Conservation (phyloP, 2,113 vertebrate species). For the Opisthocomus hoazin region DNA sequence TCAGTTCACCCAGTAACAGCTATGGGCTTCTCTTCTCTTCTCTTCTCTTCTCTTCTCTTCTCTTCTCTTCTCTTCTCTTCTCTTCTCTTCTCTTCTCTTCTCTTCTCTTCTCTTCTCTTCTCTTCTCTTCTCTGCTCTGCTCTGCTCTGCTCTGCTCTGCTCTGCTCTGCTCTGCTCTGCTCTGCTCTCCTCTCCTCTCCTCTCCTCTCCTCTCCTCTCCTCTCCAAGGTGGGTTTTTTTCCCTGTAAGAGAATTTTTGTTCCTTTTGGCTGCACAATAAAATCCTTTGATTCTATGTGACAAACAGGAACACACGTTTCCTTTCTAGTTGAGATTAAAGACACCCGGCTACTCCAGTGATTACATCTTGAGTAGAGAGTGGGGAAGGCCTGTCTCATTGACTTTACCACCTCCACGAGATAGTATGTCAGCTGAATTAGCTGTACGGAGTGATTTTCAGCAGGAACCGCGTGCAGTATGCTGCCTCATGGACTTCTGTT, state of each 20-base stretch:
- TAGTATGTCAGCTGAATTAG: neutral
- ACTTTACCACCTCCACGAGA: neutral
- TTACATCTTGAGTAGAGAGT: neutral
- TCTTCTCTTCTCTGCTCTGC: neutral
- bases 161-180: no score
- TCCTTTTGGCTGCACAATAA: slow-evolving; percentile 16
- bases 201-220: neutral
- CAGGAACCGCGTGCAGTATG: neutral
- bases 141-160: neutral
- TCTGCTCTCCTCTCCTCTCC: no score
- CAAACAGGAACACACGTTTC: neutral
- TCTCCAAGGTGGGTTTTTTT: neutral
- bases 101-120: neutral
- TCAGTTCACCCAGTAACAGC: neutral
- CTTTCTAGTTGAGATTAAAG: slow-evolving; percentile 16
- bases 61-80: no score
- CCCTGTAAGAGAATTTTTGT: neutral
- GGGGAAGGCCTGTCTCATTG: neutral
- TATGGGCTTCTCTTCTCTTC: neutral
- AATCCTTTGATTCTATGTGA: slow-evolving; percentile 23
- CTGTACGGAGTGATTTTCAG: neutral
- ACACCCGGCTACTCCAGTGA: neutral
- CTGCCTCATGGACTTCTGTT: neutral
- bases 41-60: neutral
- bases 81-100: no score